Conservation (phyloP, 2,797 vertebrate species). For the Coregonus suidteri region DNA sequence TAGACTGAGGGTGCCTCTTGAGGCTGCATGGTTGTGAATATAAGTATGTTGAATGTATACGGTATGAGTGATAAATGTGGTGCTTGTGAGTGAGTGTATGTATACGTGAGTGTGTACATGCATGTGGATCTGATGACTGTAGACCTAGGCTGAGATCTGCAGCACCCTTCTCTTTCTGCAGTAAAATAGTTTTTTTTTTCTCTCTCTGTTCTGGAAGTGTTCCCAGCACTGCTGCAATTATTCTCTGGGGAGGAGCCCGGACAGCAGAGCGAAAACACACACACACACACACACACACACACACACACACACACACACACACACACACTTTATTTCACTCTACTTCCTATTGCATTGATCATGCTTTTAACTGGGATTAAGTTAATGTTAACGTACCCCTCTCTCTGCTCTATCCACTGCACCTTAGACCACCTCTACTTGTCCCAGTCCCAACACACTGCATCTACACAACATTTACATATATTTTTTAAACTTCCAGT, state of each 20-base stretch:
- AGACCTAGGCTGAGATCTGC: conserved; percentile 42
- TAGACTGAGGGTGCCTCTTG: neutral
- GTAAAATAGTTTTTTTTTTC: conserved; percentile 50
- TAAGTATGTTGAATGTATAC: neutral
- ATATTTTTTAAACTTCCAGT: no score
- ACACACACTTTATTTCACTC: neutral
- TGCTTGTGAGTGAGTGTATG: neutral
- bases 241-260: conserved; percentile 60
- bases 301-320: neutral
- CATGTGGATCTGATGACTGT: neutral
- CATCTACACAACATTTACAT: no score
- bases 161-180: conserved; percentile 59
- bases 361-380: neutral
- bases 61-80: neutral
- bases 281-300: conserved; percentile 16
- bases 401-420: neutral
- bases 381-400: neutral
- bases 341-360: neutral
- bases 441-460: neutral
- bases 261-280: conserved; percentile 40
- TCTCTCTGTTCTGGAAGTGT: conserved; percentile 72
- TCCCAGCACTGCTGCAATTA: conserved; percentile 77
- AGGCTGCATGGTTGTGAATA: neutral
- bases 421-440: neutral
- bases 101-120: conserved; percentile 1